Base-by-base conservation (phyloP, 1,140 invertebrate genomes). In the Pachypsylla venusta region DNA sequence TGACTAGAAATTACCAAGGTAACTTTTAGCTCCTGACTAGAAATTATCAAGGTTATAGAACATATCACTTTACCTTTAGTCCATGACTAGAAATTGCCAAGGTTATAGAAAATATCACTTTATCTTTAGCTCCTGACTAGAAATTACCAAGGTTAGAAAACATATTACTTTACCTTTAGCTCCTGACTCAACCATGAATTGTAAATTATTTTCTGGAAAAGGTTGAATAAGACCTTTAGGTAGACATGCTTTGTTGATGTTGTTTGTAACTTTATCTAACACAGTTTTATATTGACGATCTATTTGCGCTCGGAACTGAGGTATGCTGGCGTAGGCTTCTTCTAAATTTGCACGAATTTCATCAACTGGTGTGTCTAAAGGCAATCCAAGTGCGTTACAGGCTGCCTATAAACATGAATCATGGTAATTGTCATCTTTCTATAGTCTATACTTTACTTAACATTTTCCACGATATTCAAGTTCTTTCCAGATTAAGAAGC, bases 151-250 rank as follows among this genome's bases (percentile, higher is more conserved):
- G n/a, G n/a, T n/a, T n/a, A n/a, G n/a, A n/a, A n/a, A n/a, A n/a
- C n/a, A n/a, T n/a, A n/a, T n/a, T 48, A 5, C 10, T 25, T 5
- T 56, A 30, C 95, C 97, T 75, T 99, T 99, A 0, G 97, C 96
- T 53, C 97, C 97, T 13, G 96, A 96, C 68, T 93, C 81, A 0
- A 98, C 93, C 93, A 99, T 98, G 54, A 99, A 71, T 70, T 98
- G 94, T 1, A 99, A 78, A 75, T 97, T 96, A 73, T 99, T 99
- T 2, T 83, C 67, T 0, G 97, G 94, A 70, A 98, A 99, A 61
- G 83, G 81, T 62, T 84, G 82, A 1, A 93, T 70, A 13, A 99
- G 74, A 10, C 88, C 93, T 54, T 76, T 73, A 2, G 88, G 84
- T 56, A 98, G 74, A 16, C 30, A 35, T 30, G 60, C 58, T 60